Evolutionary conservation across 2,888 invertebrate genomes (phyloP), one percentile per base, ranked within the genome.

Genomic region (Scaptomyza cyrtandrae): DNA sequence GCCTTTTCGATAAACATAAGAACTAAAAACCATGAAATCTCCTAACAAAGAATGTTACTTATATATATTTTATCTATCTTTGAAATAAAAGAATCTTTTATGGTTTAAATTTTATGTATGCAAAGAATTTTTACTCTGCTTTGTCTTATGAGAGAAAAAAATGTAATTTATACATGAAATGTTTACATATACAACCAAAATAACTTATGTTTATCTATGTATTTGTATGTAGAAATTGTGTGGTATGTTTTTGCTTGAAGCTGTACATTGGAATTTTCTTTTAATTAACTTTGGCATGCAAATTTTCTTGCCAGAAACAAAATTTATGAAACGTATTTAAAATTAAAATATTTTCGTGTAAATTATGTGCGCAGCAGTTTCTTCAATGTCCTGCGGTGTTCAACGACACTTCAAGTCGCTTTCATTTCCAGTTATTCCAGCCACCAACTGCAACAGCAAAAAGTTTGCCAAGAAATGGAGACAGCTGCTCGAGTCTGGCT

Each of bases 281-380:
- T 74, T 71, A 71, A 74, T 76, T 74, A 60, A 71, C 48, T 58
- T 52, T 61, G 41, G 24, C 31, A 62, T 57, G 64, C 48, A 59
- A 44, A 41, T 41, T 27, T 35, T 41, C 49, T 16, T 43, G 55
- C 35, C 55, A 55, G 41, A 64, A 45, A 59, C 31, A 41, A 59
- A 49, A 58, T 64, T 57, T 50, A 50, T 60, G 54, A 54, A 71
- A 55, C 43, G 33, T 57, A 39, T 41, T 61, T 49, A 14, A 58
- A 71, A 58, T 62, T 69, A 44, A 62, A 75, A 73, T 67, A 58
- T 55, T 46, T 74, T 29, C 37, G n/a, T 29, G 37, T 52, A n/a
- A 56, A 55, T 53, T 61, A 43, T 44, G 41, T 16, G 16, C 10
- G 10, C 41, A 10, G 33, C 46, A 14, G 37, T 61, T 61, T 49